Conservation (phyloP, 2,113 vertebrate species). For the Phocoena phocoena region DNA sequence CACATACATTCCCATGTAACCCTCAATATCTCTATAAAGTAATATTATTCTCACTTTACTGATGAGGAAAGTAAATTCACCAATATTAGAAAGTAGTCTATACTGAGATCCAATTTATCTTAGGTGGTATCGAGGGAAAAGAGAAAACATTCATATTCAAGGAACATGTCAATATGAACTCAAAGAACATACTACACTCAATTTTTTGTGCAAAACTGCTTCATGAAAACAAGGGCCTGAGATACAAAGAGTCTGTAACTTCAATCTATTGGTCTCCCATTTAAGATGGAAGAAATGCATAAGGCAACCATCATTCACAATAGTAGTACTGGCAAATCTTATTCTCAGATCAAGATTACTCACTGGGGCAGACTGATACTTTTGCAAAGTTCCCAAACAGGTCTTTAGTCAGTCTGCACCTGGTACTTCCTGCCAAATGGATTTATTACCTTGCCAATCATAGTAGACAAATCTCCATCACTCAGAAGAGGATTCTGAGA, state of each 20-base stretch:
- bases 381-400: neutral
- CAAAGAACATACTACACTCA: neutral
- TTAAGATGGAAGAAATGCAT: neutral
- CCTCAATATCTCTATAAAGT: neutral
- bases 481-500: conserved; percentile 97
- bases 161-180: neutral
- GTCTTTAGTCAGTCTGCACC: neutral
- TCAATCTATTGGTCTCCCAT: neutral
- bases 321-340: neutral
- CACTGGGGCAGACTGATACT: neutral
- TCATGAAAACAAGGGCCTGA: neutral
- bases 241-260: neutral
- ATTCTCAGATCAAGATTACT: neutral
- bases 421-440: neutral
- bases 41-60: neutral
- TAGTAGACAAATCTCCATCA: conserved; percentile 96
- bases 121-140: neutral
- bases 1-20: neutral
- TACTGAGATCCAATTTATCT: neutral
- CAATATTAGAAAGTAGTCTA: neutral
- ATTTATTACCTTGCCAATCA: conserved; percentile 94
- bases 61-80: neutral
- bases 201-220: neutral
- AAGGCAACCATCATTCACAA: neutral
- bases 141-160: neutral